Evolutionary conservation across 2,888 invertebrate species (phyloP).

Genomic region (Epiblema foenella): DNA sequence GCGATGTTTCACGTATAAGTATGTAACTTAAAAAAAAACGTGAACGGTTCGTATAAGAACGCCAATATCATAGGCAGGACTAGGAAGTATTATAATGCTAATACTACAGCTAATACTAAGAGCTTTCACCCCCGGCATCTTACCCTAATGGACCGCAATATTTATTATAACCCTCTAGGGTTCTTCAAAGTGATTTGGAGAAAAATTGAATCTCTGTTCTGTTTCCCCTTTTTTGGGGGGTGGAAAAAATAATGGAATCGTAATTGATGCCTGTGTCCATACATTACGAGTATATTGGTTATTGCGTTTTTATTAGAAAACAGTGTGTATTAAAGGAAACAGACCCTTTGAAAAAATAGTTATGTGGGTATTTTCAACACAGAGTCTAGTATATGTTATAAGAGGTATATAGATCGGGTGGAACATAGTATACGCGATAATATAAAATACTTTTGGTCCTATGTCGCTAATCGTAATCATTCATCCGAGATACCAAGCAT

Average conservation of each 20-base stretch:
- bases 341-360: background rate
- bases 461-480: too few relatives aligned
- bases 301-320: background rate
- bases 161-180: conserved; percentile 39
- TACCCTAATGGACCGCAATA: conserved; percentile 38
- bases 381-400: too few relatives aligned
- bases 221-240: conserved; percentile 30
- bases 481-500: too few relatives aligned
- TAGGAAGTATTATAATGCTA: background rate
- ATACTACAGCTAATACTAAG: conserved; percentile 5
- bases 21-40: too few relatives aligned
- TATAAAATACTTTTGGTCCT: too few relatives aligned
- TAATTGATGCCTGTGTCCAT: conserved; percentile 28
- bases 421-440: too few relatives aligned
- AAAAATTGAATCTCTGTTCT: conserved; percentile 36
- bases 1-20: too few relatives aligned
- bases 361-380: too few relatives aligned
- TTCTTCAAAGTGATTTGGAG: conserved; percentile 40
- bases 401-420: too few relatives aligned
- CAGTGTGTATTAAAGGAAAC: background rate
- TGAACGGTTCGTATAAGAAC: too few relatives aligned
- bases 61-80: too few relatives aligned
- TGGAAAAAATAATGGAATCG: conserved; percentile 31
- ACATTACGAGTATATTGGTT: conserved; percentile 20
- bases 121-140: conserved; percentile 11